These are phyloP conservation scores for Noctua pronuba DNA, from an alignment of 2,888 invertebrate species.

Conservation along the genomic window DNA sequence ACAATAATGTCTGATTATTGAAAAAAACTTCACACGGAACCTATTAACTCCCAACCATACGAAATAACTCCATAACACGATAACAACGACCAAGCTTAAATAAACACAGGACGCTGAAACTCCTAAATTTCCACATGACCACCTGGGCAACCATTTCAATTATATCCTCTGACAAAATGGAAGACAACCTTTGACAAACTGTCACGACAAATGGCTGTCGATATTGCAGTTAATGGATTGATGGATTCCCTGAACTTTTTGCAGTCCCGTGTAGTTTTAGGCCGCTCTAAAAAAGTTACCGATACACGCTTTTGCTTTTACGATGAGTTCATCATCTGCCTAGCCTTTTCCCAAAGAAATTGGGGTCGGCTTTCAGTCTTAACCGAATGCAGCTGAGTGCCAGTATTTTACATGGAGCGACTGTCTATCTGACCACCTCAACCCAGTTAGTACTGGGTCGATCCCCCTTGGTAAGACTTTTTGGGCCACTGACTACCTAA, in stretches of 20 bases:
- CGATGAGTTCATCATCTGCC: background rate
- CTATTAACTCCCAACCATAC: background rate
- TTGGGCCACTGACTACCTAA: too few species aligned
- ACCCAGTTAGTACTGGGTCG: too few species aligned
- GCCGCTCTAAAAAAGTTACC: background rate
- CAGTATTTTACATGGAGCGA: too few species aligned
- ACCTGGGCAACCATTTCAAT: constrained; percentile 14
- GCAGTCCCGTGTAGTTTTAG: background rate
- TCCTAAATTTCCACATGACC: background rate
- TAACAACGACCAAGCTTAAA: background rate
- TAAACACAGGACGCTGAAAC: constrained; percentile 1
- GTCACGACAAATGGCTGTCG: background rate
- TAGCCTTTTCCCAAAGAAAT: too few species aligned
- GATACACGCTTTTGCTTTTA: background rate
- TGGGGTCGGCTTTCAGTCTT: too few species aligned
- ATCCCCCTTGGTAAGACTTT: too few species aligned
- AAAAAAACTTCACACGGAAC: background rate
- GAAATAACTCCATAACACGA: background rate
- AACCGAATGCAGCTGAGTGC: too few species aligned
- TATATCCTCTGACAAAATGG: constrained; percentile 9
- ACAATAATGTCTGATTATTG: background rate
- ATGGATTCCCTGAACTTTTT: background rate
- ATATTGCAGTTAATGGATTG: background rate
- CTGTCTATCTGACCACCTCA: too few species aligned
- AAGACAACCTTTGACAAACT: background rate